Conservation (phyloP, 1,140 invertebrate genomes). For the Ruditapes philippinarum region DNA sequence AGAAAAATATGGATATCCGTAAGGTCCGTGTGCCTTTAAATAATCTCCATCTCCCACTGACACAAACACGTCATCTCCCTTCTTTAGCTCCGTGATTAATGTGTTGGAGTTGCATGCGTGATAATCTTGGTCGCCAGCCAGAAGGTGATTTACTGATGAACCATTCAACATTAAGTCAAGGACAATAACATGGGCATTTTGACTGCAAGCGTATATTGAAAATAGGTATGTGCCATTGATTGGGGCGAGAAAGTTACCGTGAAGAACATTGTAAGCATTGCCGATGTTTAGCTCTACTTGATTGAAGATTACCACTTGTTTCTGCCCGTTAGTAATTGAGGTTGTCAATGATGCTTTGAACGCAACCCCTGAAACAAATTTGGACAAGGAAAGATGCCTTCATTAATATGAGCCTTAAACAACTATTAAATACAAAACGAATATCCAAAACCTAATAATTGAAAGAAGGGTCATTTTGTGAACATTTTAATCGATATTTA, state of each 20-base stretch:
- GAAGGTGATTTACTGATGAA: not conserved
- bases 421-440: no score
- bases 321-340: not conserved
- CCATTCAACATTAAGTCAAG: not conserved
- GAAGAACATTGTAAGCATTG: conserved; percentile 38
- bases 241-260: conserved; percentile 41
- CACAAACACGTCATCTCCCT: conserved; percentile 1
- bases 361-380: not conserved
- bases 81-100: not conserved
- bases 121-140: not conserved
- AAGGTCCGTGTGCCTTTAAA: no score
- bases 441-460: no score
- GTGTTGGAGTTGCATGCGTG: not conserved
- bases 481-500: no score
- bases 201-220: not conserved
- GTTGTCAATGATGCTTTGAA: not conserved
- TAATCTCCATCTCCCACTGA: no score
- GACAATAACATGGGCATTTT: not conserved
- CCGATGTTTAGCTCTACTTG: conserved; percentile 28
- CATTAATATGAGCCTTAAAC: no score
- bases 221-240: conserved; percentile 44
- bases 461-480: no score
- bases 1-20: no score
- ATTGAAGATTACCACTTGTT: conserved; percentile 48
- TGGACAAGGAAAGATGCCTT: no score